These are phyloP conservation scores for Coccyzus lansbergi DNA, from an alignment of 2,797 vertebrate genomes.

Conservation along the genomic window DNA sequence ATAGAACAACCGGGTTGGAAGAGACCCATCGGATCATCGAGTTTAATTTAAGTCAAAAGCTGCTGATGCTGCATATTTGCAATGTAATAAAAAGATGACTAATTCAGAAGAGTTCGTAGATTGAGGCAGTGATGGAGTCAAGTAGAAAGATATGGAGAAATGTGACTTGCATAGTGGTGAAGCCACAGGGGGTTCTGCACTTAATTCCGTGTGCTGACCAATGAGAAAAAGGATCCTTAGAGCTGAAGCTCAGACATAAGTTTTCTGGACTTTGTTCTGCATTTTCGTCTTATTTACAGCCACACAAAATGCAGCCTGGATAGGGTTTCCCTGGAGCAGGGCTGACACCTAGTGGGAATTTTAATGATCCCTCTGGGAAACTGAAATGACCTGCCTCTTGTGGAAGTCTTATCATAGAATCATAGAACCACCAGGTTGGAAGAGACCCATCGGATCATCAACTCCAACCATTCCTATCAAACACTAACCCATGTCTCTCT, in stretches of 20 bases:
- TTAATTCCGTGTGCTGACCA: background rate
- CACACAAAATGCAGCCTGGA: conserved; percentile 51
- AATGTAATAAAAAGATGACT: background rate
- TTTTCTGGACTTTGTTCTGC: background rate
- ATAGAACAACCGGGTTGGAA: too few relatives aligned
- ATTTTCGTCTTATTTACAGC: conserved; percentile 60
- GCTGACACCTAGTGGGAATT: conserved; percentile 73
- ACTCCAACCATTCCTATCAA: too few relatives aligned
- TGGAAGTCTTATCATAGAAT: too few relatives aligned
- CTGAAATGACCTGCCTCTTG: rapidly evolving
- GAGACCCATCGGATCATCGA: too few relatives aligned
- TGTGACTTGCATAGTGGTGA: background rate
- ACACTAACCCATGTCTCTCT: too few relatives aligned
- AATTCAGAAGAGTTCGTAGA: background rate
- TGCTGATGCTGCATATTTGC: conserved; percentile 35
- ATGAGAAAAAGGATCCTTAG: background rate
- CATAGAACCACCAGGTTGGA: too few relatives aligned
- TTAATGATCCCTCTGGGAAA: background rate
- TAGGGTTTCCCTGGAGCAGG: conserved; percentile 41
- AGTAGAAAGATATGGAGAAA: background rate
- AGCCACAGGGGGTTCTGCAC: background rate
- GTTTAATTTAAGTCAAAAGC: background rate
- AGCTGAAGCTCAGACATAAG: background rate
- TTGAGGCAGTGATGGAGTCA: background rate
- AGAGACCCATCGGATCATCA: too few relatives aligned